Evolutionary conservation across 2,888 invertebrate species (phyloP), one percentile per base, ranked within the genome.

Genomic region (Brachyptera putata): DNA sequence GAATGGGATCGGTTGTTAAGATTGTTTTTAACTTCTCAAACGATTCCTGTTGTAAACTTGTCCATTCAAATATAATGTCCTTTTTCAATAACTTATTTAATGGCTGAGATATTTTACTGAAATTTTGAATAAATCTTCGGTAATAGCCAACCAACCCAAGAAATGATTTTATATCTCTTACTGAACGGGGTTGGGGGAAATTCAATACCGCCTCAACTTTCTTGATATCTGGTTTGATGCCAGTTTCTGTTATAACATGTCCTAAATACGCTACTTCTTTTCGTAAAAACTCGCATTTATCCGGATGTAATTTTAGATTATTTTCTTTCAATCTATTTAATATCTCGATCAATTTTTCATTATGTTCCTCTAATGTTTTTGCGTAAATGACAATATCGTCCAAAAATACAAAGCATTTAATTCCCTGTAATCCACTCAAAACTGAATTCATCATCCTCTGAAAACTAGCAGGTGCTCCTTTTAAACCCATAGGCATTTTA

Each of bases 381-480:
- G 61, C 56, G 26, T 61, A 62, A 13, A 66, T 57, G 16, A 68
- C 59, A 3, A 64, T 50, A 57, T 67, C 64, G 43, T 66, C 64
- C 13, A 66, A 22, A 57, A 67, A 68, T n/a, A 66, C 63, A 2
- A 66, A 57, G 34, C 65, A 63, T 13, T 39, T 59, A 22, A 60
- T 43, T 59, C 63, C 64, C 34, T 64, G 58, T 16, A 65, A 58
- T 24, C 63, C 65, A 5, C 41, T 41, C 25, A 67, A 55, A 4
- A 63, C 61, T 16, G 34, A 48, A 37, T 67, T 65, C 65, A 68
- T 68, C 16, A 64, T 57, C 1, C 67, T 37, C 34, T 66, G 64
- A 57, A 67, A 68, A 3, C 65, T 67, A 13, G 64, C 61, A 5
- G 65, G 66, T 7, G 66, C 63, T 37, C 63, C 63, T n/a, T 50